Base-by-base conservation (phyloP, 2,797 vertebrate genomes). In the Cichlasoma orientale region DNA sequence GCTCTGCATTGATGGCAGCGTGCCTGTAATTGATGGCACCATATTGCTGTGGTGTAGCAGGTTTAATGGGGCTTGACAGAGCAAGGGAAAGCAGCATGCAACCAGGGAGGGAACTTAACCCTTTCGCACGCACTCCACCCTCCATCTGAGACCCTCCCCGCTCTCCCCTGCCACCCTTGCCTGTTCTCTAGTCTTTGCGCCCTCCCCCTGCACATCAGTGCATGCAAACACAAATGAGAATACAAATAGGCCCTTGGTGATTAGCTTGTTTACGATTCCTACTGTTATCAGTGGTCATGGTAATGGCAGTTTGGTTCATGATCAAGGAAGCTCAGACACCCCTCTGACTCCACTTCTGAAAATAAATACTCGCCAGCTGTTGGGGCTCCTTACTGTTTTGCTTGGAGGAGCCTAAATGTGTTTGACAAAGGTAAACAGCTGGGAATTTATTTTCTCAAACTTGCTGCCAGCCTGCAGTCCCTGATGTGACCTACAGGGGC, bases 11-110 rank as follows among this genome's bases (percentile, higher is more conserved):
- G 94, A 95, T 94, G 93, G 94, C 92, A 80, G 91, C 86, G 80
- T 74, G 93, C 92, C 93, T 93, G 93, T 95, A 95, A 96, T 96
- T 95, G 95, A 96, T 96, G 95, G 94, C 90, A 92, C 93, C 94
- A 94, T 95, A 95, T 95, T 95, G 95, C 94, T 91, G 94, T 95
- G 94, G 93, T 94, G 94, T 92, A 93, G 95, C 94, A 92, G 93
- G 94, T 95, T 95, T 96, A 96, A 95, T 96, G 95, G 95, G 92
- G 93, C 95, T 94, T 95, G 94, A 95, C 95, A 92, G 93, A 93
- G 94, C 94, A 91, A 93, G 94, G 88, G 94, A 94, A 93, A 92
- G 93, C 93, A 86, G 92, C 92, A 85, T 87, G 92, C 91, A 83
- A 83, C 91, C 91, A 82, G 86, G 91, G 88, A 90, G 86, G 88